Base-by-base conservation (phyloP, 2,797 vertebrate genomes). In the Dallia pectoralis region DNA sequence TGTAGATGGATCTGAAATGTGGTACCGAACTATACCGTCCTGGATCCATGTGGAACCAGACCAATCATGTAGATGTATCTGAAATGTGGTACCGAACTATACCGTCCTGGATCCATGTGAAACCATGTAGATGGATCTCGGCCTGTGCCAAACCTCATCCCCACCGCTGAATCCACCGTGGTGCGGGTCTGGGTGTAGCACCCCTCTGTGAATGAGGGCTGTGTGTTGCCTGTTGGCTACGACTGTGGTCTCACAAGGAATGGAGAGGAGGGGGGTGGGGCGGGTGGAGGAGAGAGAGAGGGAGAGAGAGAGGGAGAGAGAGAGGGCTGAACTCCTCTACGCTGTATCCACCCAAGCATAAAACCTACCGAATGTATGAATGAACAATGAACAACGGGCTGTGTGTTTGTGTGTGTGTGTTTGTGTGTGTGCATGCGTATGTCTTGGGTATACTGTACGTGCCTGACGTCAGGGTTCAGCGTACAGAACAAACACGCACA, bases 301-400 rank as follows among this genome's bases (percentile, higher is more conserved):
- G 14, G 47, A 27, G 74, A 44, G 40, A 15, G 69, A 7, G 89
- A 87, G 84, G 87, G 47, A 27, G 68, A 44, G 56, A n/a, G 69
- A 4, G 89, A 87, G 84, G 91, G 89, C 76, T 78, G 82, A 87
- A 89, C 88, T 90, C 89, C 88, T 82, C 88, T 82, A 88, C 82
- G 87, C 82, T 79, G 82, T 85, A 87, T 81, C 86, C 79, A 85
- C 83, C 88, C 89, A 89, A 87, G 87, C 87, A 86, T 85, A 85
- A 90, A 91, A 83, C 84, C 73, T 80, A 87, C 81, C 70, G 79
- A 86, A 91, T 89, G 88, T 91, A 91, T 92, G 91, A 92, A 92
- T 92, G 91, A 88, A 93, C 91, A 92, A 92, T 89, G 89, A 90
- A 91, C 91, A 92, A 91, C 87, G 86, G 81, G 76, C 76, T 83